These are phyloP conservation scores for Aix galericulata DNA, from an alignment of 2,113 vertebrate genomes.

Conservation along the genomic window DNA sequence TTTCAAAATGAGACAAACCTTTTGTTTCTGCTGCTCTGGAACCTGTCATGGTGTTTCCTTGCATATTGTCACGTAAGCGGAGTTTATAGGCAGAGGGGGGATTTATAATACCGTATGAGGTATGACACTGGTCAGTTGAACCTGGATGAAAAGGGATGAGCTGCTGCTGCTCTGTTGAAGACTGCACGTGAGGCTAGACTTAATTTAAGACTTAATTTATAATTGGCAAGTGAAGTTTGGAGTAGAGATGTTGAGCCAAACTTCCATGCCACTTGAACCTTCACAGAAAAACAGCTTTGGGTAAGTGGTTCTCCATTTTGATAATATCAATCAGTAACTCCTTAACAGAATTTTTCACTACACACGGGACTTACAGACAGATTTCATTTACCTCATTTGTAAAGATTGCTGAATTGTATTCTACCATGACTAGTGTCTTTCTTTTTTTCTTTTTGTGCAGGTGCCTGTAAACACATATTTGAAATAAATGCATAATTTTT, in stretches of 20 bases:
- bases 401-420: background rate
- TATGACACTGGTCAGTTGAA: background rate
- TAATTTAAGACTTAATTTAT: background rate
- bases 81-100: background rate
- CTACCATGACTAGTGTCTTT: background rate
- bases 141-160: background rate
- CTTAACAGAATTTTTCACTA: background rate
- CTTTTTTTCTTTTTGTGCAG: background rate
- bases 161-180: background rate
- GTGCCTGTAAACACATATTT: background rate
- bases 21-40: background rate
- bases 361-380: background rate
- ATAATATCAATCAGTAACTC: background rate
- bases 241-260: background rate
- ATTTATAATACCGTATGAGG: background rate
- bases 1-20: background rate
- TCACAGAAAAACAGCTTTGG: background rate
- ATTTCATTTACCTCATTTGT: background rate
- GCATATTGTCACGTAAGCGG: background rate
- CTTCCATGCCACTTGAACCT: background rate
- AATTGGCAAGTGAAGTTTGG: background rate
- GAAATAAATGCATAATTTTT: background rate
- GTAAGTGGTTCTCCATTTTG: background rate
- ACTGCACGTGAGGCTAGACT: no score
- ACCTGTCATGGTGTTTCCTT: fast-evolving